Conservation (phyloP, 2,888 invertebrate genomes). For the Tipula confusa region DNA sequence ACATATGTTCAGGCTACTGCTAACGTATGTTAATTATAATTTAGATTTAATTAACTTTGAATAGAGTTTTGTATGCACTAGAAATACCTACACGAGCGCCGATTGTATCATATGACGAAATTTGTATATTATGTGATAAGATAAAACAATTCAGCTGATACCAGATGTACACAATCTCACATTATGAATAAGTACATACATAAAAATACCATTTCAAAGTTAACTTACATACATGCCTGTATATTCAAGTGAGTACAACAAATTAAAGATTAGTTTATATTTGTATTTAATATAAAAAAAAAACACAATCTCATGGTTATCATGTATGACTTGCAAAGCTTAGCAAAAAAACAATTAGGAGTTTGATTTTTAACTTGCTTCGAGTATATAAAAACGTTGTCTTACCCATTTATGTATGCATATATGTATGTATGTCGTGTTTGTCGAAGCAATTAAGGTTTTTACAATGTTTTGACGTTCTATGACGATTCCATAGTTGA, state of each 20-base stretch:
- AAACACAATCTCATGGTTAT: neutral
- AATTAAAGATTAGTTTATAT: neutral
- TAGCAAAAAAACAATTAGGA: neutral
- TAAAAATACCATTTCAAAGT: neutral
- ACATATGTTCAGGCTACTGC: too few relatives aligned
- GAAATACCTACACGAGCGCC: neutral
- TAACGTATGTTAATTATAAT: too few relatives aligned
- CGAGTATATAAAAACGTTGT: neutral
- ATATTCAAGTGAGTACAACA: neutral
- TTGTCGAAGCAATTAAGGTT: neutral
- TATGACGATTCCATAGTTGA: neutral
- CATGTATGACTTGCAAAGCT: neutral
- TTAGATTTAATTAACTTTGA: too few relatives aligned
- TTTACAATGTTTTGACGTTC: neutral
- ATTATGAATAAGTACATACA: neutral
- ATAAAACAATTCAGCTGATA: neutral
- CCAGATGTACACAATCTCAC: neutral
- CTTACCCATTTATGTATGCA: neutral
- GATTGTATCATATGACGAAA: neutral
- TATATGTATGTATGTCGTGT: neutral
- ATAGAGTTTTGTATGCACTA: too few relatives aligned
- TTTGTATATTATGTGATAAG: neutral
- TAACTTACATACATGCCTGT: neutral
- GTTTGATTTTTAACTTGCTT: neutral
- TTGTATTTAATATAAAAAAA: neutral